Evolutionary conservation across 2,888 invertebrate species (phyloP).

Genomic region (Hesperia comma): DNA sequence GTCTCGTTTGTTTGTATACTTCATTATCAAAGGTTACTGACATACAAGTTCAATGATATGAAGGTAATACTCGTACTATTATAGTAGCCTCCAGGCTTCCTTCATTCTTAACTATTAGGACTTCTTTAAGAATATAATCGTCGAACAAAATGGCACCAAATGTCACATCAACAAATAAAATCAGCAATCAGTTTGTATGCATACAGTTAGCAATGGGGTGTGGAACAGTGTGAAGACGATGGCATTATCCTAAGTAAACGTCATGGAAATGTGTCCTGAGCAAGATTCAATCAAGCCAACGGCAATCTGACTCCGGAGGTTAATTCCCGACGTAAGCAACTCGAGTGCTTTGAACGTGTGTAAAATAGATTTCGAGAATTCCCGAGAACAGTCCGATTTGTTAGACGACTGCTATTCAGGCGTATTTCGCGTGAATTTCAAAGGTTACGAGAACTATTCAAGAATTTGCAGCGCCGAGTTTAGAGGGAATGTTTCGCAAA

Average conservation of each 20-base stretch:
- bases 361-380: conserved; percentile 40
- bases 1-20: conserved; percentile 37
- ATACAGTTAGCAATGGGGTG: conserved; percentile 21
- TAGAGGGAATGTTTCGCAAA: conserved; percentile 20
- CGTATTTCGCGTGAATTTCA: conserved; percentile 34
- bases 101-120: too few species aligned
- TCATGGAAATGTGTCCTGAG: conserved; percentile 24
- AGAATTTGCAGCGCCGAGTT: conserved; percentile 10
- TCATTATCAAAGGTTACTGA: conserved; percentile 50
- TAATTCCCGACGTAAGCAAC: conserved; percentile 31
- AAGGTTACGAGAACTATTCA: conserved; percentile 27
- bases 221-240: conserved; percentile 19
- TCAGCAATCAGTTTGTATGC: too few species aligned
- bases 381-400: conserved; percentile 42
- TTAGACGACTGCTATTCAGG: conserved; percentile 41
- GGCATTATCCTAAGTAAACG: conserved; percentile 29
- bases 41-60: conserved; percentile 47
- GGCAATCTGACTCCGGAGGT: conserved; percentile 22
- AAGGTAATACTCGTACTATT: not conserved
- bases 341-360: conserved; percentile 35
- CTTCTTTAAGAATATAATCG: too few species aligned
- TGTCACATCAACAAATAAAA: too few species aligned
- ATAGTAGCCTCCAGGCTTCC: too few species aligned
- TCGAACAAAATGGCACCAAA: too few species aligned
- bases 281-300: conserved; percentile 21